Evolutionary conservation across 2,888 invertebrate genomes (phyloP), one percentile per base, ranked within the genome.

Genomic region (Acanthosoma haemorrhoidale): DNA sequence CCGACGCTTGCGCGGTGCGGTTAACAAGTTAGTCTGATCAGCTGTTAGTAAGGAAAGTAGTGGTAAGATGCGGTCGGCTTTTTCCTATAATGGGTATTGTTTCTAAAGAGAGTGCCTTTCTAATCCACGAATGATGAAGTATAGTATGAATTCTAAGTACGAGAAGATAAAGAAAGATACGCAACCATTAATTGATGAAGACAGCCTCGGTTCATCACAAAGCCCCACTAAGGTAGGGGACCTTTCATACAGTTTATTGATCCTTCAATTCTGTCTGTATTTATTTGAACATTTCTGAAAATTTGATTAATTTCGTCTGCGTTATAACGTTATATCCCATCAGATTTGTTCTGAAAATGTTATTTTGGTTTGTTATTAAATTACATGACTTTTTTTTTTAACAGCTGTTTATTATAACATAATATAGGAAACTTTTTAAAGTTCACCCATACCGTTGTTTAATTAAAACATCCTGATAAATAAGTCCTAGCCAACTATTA

Each of bases 121-220:
- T 18, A 67, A 18, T 39, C 32, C 31, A 64, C 61, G 70, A 70
- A 76, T 69, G 59, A 80, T 80, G 80, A 80, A 80, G 79, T 79
- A 79, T 74, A 76, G 78, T 29, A 79, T 78, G 69, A 80, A 78
- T 74, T 77, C 79, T 38, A 80, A 80, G 76, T 81, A 81, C 77
- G 80, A 80, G 75, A 80, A 80, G 75, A 75, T 80, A 41, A 79
- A 79, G 71, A 73, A 73, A 75, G 77, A 78, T 75, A 75, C 78
- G 72, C 77, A 77, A 67, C 70, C 71, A 34, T 68, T 73, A 70
- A 70, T 73, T 72, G 73, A 73, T 73, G 73, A 73, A 60, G 73
- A 73, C 59, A 73, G 72, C 67, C 60, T 70, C 66, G 68, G 68
- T 43, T 73, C 72, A 34, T 58, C 71, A 36, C 72, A 71, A 59